Base-by-base conservation (phyloP, 2,888 invertebrate genomes). In the Nipponacmea schrenckii region DNA sequence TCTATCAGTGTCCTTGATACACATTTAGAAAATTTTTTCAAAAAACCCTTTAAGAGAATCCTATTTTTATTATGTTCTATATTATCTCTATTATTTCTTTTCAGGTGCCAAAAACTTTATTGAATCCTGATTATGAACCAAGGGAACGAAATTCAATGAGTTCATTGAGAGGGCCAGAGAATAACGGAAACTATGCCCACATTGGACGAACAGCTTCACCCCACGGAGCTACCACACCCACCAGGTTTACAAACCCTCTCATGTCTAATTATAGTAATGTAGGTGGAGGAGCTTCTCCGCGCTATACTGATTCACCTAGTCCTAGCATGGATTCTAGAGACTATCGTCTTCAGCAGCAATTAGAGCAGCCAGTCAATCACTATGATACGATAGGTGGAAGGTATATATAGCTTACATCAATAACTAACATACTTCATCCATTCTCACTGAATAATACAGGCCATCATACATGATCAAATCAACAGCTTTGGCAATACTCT, bases 321-420 rank as follows among this genome's bases (percentile, higher is more conserved):
- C 56, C 56, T n/a, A 56, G 56, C n/a, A 20, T 56, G 24, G 56
- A 56, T 56, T 56, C 56, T 56, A 56, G 56, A 56, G 56, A 56
- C 56, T 56, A 12, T 56, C 56, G 24, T 20, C 39, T 8, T 39
- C 39, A 39, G 39, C 39, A 39, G 39, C 39, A 39, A 39, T 39
- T 39, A 39, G 12, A 20, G 1, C 15, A 48, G 56, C 56, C 24
- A 20, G 20, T 56, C n/a, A 56, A 56, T 56, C 20, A 56, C 14
- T 56, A 56, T 56, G 56, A 24, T 56, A 56, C 56, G 20, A 24
- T 56, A 2, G 24, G 24, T 56, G 56, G 56, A 56, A 56, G 56
- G 56, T 56, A 56, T 20, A 24, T 56, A 56, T 56, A 56, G 20
- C 24, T 20, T 56, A 56, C 12, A 24, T 56, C 24, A 56, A 56